phyloP scores from a whole-genome alignment of 2,113 vertebrate species.

The Orcinus orca region DNA sequence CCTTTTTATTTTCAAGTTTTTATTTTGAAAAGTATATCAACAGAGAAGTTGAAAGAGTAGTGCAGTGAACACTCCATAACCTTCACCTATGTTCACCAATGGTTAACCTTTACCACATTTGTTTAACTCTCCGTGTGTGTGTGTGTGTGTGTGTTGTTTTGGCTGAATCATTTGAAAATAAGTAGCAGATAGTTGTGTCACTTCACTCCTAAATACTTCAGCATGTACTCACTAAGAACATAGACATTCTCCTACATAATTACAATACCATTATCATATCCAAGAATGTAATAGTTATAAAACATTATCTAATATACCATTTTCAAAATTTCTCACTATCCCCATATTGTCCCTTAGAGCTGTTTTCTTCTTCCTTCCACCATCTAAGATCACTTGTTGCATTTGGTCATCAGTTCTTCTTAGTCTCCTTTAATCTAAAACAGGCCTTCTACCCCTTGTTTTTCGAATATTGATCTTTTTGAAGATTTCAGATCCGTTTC shows the following conservation, averaged over 20 bases:
- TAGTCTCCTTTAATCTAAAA: background rate
- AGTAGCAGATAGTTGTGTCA: background rate
- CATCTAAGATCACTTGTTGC: background rate
- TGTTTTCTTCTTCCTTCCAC: background rate
- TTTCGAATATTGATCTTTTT: slow-evolving; percentile 4
- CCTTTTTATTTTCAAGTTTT: slow-evolving; percentile 6
- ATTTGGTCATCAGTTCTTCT: background rate
- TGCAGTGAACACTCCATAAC: background rate
- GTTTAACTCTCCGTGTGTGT: background rate
- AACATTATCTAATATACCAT: background rate
- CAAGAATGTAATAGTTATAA: background rate
- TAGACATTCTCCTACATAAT: background rate
- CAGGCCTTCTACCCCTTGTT: background rate
- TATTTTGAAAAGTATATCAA: slow-evolving; percentile 18
- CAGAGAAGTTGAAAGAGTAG: background rate
- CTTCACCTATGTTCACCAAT: background rate
- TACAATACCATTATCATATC: background rate
- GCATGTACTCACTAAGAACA: background rate
- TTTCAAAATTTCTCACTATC: background rate
- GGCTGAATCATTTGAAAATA: background rate
- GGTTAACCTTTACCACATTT: background rate
- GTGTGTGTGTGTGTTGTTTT: background rate
- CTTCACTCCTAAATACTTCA: background rate
- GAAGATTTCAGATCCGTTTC: background rate
- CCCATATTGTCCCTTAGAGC: background rate